A percentile compares a stretch with the other conserved stretches of the same genome.
phyloP scores from a whole-genome alignment of 2,888 invertebrate genomes.

The Julus scanicus region DNA sequence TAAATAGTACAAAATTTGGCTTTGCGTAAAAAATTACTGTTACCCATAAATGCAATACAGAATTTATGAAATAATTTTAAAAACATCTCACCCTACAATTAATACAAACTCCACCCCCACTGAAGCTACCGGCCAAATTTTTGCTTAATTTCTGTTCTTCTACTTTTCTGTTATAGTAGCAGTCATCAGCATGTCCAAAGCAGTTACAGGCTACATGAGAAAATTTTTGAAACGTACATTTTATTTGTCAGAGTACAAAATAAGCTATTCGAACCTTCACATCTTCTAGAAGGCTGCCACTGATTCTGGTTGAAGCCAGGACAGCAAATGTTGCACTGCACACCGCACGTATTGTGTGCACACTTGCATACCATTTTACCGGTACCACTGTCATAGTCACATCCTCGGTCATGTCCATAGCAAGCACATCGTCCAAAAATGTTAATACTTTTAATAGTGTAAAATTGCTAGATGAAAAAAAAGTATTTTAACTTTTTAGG shows the following conservation, averaged over 20 bases:
- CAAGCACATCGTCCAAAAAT: constrained; percentile 54
- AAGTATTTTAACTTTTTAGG: too few species aligned
- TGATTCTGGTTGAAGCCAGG: constrained; percentile 48
- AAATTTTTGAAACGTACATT: not conserved
- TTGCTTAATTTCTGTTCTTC: not conserved
- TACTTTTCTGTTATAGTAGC: not conserved
- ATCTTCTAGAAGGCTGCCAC: constrained; percentile 44
- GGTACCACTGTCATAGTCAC: not conserved
- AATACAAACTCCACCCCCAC: constrained; percentile 36
- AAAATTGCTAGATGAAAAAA: constrained; percentile 43
- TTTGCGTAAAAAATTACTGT: too few species aligned
- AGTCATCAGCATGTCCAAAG: constrained; percentile 36
- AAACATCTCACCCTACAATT: not conserved
- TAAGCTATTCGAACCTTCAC: not conserved
- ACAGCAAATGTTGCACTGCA: constrained; percentile 39
- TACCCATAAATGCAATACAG: too few species aligned
- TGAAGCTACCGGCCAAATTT: not conserved
- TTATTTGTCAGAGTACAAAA: too few species aligned
- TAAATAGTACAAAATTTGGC: too few species aligned
- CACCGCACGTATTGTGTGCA: constrained; percentile 53
- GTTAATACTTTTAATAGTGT: constrained; percentile 44
- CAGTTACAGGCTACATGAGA: constrained; percentile 8
- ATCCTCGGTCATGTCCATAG: constrained; percentile 53
- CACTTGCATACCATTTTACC: constrained; percentile 47
- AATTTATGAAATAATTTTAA: not conserved